phyloP scores from a whole-genome alignment of 2,797 vertebrate genomes.

The Ara ararauna region DNA sequence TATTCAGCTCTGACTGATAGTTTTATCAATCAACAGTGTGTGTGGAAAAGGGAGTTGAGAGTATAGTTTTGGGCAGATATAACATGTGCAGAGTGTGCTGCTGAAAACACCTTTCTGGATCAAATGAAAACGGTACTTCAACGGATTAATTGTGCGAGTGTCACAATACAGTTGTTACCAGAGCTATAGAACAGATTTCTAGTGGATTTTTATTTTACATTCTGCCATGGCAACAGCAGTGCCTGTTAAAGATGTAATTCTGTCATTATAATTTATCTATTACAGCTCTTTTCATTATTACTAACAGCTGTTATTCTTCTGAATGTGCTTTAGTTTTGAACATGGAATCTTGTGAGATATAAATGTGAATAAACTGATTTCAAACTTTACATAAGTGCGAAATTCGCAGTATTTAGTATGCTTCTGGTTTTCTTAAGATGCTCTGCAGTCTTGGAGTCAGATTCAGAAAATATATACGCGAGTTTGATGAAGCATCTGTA shows the following conservation, averaged over 20 bases:
- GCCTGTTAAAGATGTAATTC: conserved; percentile 59
- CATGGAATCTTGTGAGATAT: conserved; percentile 28
- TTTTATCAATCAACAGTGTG: not conserved
- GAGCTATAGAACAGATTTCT: conserved; percentile 70
- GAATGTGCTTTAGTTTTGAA: conserved; percentile 60
- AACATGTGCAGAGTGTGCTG: conserved; percentile 11
- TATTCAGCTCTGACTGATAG: not conserved
- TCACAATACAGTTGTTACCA: conserved; percentile 58
- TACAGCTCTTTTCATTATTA: conserved; percentile 57
- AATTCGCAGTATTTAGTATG: conserved; percentile 1
- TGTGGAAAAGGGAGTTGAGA: conserved; percentile 11
- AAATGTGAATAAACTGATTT: conserved; percentile 58
- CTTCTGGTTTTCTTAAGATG: conserved; percentile 34
- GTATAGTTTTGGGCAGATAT: conserved; percentile 24
- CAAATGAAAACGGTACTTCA: conserved; percentile 30
- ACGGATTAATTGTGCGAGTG: conserved; percentile 16
- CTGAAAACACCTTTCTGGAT: conserved; percentile 41
- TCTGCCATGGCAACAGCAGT: conserved; percentile 75
- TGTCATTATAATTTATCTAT: conserved; percentile 64
- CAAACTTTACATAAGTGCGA: conserved; percentile 34
- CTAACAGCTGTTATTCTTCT: conserved; percentile 61
- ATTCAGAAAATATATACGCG: conserved; percentile 1
- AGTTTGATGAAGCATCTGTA: conserved; percentile 33
- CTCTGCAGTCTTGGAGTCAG: conserved; percentile 38
- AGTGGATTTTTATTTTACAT: conserved; percentile 66